Percentiles rank a stretch among this genome's conserved stretches.
These are phyloP conservation scores for Machaerirhynchus nigripectus DNA, from an alignment of 2,113 vertebrate species.

Conservation along the genomic window DNA sequence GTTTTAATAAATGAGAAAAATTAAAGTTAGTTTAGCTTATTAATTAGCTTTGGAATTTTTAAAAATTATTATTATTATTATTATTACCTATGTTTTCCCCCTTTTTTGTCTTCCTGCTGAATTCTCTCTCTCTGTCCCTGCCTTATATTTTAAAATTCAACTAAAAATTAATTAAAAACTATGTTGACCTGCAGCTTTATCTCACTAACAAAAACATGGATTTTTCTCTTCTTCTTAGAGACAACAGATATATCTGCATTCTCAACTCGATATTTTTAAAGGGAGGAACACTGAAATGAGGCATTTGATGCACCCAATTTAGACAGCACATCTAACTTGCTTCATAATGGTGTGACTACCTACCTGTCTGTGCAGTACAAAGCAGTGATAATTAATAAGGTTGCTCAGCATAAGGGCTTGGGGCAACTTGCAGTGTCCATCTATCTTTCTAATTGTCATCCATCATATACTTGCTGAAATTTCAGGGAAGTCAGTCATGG, in stretches of 20 bases:
- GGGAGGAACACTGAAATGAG: background rate
- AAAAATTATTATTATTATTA: background rate
- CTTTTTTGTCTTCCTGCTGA: background rate
- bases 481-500: background rate
- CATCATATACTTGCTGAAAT: background rate
- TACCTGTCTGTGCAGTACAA: background rate
- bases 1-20: constrained; percentile 65
- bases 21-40: constrained; percentile 21
- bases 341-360: background rate
- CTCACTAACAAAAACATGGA: background rate
- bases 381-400: background rate
- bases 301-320: background rate
- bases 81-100: background rate
- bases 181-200: background rate
- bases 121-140: background rate
- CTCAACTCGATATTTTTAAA: background rate
- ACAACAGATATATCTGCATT: background rate
- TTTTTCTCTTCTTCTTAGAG: background rate
- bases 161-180: background rate
- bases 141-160: background rate
- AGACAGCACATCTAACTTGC: background rate
- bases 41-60: background rate
- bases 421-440: background rate
- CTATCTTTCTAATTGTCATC: background rate
- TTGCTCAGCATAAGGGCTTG: background rate